Base-by-base conservation (phyloP, 2,797 vertebrate species). In the Scolopax rusticola region DNA sequence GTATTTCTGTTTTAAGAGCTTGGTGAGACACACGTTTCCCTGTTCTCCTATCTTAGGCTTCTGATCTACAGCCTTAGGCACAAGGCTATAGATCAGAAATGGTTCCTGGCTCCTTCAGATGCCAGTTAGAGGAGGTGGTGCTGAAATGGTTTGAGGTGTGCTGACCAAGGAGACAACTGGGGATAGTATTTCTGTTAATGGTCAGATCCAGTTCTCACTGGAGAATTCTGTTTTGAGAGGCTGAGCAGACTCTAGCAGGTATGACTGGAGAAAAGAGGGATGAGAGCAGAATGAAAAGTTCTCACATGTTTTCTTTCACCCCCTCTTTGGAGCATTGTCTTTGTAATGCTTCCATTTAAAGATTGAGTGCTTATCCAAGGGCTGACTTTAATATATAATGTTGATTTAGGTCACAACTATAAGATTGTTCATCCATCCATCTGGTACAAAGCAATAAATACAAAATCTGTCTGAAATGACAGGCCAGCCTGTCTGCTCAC, bases 1-100 rank as follows among this genome's bases (percentile, higher is more conserved):
- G 51, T 84, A 82, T 73, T 94, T 95, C 75, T 97, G 74, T 36
- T 96, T 92, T 75, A 93, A 87, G 83, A 64, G 68, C 87, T 51
- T 84, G 71, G 43, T 79, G 86, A 88, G 88, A 81, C 12, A 67
- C 8, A 80, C 5, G 0, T 94, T 94, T 77, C 82, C 54, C 48
- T 90, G 24, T 59, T 83, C 41, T 90, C n/a, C 68, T 78, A 4
- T 95, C 87, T 94, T 57, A 80, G 84, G 50, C 75, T 84, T 11
- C 68, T 83, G 78, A 71, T 74, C 79, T 36, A 36, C 36, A 36
- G 36, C 36, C 36, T 36, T 36, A 36, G 85, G 71, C 81, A 51
- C 67, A 51, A 53, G 50, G 28, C 71, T 89, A 56, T 75, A 63
- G 67, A 74, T 67, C 71, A 90, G 63, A 80, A 75, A 15, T 61